Percentiles rank a stretch among this genome's conserved stretches.
phyloP scores from a whole-genome alignment of 2,113 vertebrate species.

The Leptosomus discolor region DNA sequence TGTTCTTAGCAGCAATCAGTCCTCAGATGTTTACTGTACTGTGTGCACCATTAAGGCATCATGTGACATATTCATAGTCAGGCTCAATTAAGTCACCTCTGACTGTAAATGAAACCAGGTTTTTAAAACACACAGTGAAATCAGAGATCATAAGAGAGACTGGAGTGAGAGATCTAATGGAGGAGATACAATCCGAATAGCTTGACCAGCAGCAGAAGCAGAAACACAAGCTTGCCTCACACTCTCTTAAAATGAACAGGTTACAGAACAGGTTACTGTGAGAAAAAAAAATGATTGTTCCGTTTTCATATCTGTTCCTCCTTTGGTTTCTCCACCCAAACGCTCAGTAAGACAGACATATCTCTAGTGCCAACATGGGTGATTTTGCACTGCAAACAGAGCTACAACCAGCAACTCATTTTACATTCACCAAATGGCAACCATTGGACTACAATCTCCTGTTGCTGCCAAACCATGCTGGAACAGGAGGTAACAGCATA shows the following conservation, averaged over 20 bases:
- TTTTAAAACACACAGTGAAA: slow-evolving; percentile 28
- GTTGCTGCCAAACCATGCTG: background rate
- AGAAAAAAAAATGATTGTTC: background rate
- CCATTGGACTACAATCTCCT: background rate
- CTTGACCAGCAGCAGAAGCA: background rate
- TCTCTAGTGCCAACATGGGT: background rate
- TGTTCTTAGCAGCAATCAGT: slow-evolving; percentile 15
- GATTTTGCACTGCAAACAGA: background rate
- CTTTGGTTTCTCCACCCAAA: background rate
- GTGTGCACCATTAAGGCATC: slow-evolving; percentile 13
- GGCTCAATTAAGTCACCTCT: background rate
- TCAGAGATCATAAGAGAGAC: background rate
- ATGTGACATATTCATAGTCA: slow-evolving; percentile 7
- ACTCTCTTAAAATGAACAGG: background rate
- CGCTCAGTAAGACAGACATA: background rate
- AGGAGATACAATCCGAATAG: background rate
- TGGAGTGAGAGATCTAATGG: background rate
- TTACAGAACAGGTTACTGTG: background rate
- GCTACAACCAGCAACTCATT: background rate
- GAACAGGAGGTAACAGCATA: background rate
- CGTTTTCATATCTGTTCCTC: background rate
- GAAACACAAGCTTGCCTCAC: background rate
- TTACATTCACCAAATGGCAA: background rate
- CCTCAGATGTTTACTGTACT: slow-evolving; percentile 34
- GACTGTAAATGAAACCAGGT: background rate